Base-by-base conservation (phyloP, 2,113 vertebrate species). In the Syngnathoides biaculeatus region DNA sequence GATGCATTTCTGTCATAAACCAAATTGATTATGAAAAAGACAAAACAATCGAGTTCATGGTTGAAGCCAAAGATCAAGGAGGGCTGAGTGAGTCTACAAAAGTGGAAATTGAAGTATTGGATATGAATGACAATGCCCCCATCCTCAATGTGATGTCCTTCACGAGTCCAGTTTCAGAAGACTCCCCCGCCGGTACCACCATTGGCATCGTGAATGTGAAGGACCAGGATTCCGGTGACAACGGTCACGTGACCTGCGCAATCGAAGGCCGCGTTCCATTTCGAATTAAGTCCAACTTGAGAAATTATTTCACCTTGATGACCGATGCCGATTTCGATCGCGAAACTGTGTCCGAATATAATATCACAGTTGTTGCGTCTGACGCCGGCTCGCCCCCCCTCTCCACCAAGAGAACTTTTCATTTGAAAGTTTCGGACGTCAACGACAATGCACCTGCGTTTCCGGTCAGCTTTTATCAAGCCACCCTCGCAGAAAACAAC, bases 371-470 rank as follows among this genome's bases (percentile, higher is more conserved):
- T 15, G 59, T 22, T 15, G 80, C 80, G 3, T 71, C 64, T 0
- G 84, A 86, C 8, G 30, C 4, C 0, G 81, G 84, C 0, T 47
- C 65, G 3, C 77, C 72, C 0, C 45, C 77, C 7, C 79, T 86
- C 0, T 79, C 72, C 0, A 74, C 19, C 0, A 47, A 47, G 8
- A 56, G 2, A 2, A 75, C 4, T 20, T 71, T 86, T 0, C 6
- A 68, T 3, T 56, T 86, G 8, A 81, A 67, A 48, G 48, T 86
- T 0, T 79, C 89, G 52, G 89, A 89, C 67, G 78, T 89, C 1
- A 91, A 91, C 13, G 89, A 91, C 48, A 90, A 91, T 38, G 67
- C 72, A 3, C 89, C 89, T 2, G 40, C 66, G 9, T 88, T 89
- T 79, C n/a, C 61, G 3, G 35, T 69, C 35, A 52, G n/a, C n/a